Evolutionary conservation across 2,888 invertebrate species (phyloP), one percentile per base, ranked within the genome.

Genomic region (Synergus gifuensis): DNA sequence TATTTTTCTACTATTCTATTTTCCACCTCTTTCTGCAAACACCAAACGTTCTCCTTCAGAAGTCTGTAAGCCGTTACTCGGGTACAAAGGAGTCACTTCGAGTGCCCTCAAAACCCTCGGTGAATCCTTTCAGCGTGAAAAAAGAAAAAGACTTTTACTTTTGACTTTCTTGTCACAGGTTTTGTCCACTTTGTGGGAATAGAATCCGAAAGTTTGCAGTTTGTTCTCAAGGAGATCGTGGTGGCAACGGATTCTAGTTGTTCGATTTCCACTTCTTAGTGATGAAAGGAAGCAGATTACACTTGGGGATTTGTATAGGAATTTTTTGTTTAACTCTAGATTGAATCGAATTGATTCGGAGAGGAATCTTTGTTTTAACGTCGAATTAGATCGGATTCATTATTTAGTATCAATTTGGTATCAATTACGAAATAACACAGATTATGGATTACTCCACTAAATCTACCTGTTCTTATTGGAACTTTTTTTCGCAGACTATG

Each of bases 101-200:
- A 54, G 54, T 54, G 54, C n/a, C n/a, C 54, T 54, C 54, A n/a
- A 54, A n/a, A 54, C n/a, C 9, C 54, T 54, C 54, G 8, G 54
- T 54, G 54, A n/a, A 54, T 54, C 54, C n/a, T 54, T 54, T 54
- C n/a, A 16, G n/a, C n/a, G n/a, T 16, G n/a, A n/a, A 8, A 54
- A 54, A 54, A 54, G 54, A n/a, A 4, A 8, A 54, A 54, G n/a
- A 54, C 54, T 7, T 54, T 54, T n/a, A 54, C 54, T 54, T 54
- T 54, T 54, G n/a, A 54, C n/a, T 54, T 54, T n/a, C 54, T 54
- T 54, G 54, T 54, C 54, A 54, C 54, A 54, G n/a, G 8, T 54
- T n/a, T 54, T 54, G 54, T 54, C 54, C 54, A n/a, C 54, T n/a
- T 54, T n/a, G 54, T 54, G 54, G 54, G n/a, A n/a, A 54, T 54